Base-by-base conservation (phyloP, 2,113 vertebrate genomes). In the Dipodomys merriami region DNA sequence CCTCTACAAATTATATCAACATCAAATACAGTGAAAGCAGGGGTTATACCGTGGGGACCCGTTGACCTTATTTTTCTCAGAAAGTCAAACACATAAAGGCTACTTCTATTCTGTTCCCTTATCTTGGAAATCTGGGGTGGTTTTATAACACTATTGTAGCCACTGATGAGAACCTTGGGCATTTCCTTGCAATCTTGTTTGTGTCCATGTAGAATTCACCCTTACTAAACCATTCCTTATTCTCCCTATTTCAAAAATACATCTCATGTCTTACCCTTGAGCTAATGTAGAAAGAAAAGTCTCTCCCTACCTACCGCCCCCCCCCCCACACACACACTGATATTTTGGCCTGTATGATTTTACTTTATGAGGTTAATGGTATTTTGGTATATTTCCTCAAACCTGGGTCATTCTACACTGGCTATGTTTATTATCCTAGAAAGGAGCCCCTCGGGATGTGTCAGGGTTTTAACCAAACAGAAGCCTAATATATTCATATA, bases 381-480 rank as follows among this genome's bases (percentile, higher is more conserved):
- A 25, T 22, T 5, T 35, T 92, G 65, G 6, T 44, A 16, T 81
- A 81, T 67, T 81, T 96, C 2, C 49, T 6, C 39, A 84, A 94
- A 74, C 13, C 29, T 65, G 15, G 29, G 6, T 81, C 49, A 86
- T 74, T 80, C 27, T 27, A 73, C 27, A 49, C 25, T 65, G n/a
- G 35, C 29, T 77, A 6, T 5, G 10, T 35, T 16, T 67, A 19
- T 81, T 73, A 65, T 80, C 4, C 77, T 86, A 80, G 33, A 69
- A 92, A 64, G 5, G 29, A 2, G 39, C 29, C 74, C n/a, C 35
- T 30, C 67, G 71, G 46, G 5, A 35, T 46, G 7, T 18, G 4
- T 79, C 53, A 39, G 39, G 20, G 20, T 89, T 91, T 84, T 69
- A 89, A 76, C 6, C 68, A 83, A 92, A 88, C 7, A 46, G 49